These are phyloP conservation scores for Montifringilla adamsi DNA, from an alignment of 2,113 vertebrate genomes.

Conservation along the genomic window DNA sequence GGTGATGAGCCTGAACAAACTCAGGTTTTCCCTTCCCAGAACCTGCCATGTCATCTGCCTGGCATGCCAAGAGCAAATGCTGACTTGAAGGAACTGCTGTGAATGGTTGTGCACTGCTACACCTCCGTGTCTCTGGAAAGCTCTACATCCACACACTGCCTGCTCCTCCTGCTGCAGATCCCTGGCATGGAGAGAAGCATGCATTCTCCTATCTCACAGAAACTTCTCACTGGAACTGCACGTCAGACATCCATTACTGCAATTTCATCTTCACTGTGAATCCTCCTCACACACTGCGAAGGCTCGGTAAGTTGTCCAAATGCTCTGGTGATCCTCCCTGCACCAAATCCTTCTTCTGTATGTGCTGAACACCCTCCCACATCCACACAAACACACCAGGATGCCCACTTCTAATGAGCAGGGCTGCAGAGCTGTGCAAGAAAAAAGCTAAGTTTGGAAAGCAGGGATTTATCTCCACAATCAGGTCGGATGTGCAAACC, in stretches of 20 bases:
- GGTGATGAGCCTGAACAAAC: background rate
- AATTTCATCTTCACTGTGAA: background rate
- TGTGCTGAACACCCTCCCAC: background rate
- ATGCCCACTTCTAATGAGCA: background rate
- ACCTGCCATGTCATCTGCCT: fast-evolving
- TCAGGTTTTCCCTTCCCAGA: background rate
- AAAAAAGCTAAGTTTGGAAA: background rate
- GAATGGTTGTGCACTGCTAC: background rate
- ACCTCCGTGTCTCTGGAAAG: background rate
- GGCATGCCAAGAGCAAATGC: background rate
- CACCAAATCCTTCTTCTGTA: background rate
- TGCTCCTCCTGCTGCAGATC: background rate
- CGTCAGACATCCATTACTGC: fast-evolving
- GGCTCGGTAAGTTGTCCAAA: background rate
- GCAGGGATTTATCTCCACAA: background rate
- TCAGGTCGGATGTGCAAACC: background rate
- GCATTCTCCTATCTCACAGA: background rate
- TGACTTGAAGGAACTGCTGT: background rate
- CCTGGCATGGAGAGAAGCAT: background rate
- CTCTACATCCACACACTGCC: background rate
- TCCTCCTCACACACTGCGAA: background rate
- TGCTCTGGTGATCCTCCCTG: background rate
- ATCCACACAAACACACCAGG: background rate
- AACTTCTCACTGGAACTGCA: background rate
- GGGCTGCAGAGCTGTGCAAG: background rate